These are phyloP conservation scores for Etia nguti DNA, from an alignment of 2,113 vertebrate species.

Conservation along the genomic window DNA sequence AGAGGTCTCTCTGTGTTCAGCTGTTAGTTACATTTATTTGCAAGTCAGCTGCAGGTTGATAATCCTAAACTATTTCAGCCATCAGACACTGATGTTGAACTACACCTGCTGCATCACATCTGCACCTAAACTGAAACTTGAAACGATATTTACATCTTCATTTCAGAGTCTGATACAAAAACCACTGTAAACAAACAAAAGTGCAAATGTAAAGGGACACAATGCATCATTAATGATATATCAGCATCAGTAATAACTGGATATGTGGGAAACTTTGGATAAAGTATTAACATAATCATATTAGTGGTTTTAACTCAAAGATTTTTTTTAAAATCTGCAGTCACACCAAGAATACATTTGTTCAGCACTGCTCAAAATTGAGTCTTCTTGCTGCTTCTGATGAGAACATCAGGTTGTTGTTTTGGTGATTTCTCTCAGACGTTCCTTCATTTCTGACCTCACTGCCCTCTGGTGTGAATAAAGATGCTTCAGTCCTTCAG, in stretches of 20 bases:
- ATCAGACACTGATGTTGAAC: not conserved
- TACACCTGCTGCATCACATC: not conserved
- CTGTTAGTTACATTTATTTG: not conserved
- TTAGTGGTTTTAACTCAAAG: not conserved
- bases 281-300: not conserved
- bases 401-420: not conserved
- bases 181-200: no score
- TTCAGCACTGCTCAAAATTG: not conserved
- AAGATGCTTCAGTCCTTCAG: not conserved
- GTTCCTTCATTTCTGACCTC: accelerated
- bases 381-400: not conserved
- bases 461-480: not conserved
- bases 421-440: not conserved
- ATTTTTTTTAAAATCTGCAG: not conserved
- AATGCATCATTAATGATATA: accelerated
- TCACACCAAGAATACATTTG: not conserved
- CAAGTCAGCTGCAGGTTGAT: accelerated
- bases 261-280: not conserved
- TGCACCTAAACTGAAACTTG: not conserved
- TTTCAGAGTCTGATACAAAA: not conserved
- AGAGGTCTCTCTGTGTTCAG: not conserved
- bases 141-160: not conserved
- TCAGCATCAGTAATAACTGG: not conserved
- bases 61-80: not conserved
- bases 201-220: not conserved